Conservation (phyloP, 2,888 invertebrate species). For the Erebia palarica region DNA sequence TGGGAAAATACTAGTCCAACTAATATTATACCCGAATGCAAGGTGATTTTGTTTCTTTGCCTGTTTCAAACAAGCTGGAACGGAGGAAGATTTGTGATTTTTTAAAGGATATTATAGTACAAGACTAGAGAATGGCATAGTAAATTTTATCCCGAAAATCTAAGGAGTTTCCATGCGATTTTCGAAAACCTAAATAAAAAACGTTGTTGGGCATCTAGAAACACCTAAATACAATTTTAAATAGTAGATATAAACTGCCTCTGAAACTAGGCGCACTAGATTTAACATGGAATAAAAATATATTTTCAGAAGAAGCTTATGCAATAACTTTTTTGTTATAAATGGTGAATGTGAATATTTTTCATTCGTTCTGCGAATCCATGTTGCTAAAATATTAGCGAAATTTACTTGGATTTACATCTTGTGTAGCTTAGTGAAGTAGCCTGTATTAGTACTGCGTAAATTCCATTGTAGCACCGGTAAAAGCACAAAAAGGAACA, state of each 20-base stretch:
- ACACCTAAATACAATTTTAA: too few species aligned
- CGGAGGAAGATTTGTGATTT: too few species aligned
- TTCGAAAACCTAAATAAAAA: too few species aligned
- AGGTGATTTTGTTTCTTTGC: too few species aligned
- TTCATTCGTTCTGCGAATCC: background rate
- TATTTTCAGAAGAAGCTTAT: background rate
- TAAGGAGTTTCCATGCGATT: too few species aligned
- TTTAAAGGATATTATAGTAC: too few species aligned
- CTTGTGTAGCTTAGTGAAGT: constrained; percentile 18
- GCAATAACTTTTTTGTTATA: background rate
- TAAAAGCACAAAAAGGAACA: constrained; percentile 66
- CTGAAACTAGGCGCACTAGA: background rate
- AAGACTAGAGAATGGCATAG: too few species aligned
- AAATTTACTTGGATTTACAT: constrained; percentile 21
- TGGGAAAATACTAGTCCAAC: too few species aligned
- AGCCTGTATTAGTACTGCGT: constrained; percentile 66
- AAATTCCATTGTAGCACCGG: constrained; percentile 66
- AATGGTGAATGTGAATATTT: background rate
- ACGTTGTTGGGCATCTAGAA: too few species aligned
- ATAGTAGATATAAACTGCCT: background rate
- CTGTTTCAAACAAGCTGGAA: too few species aligned
- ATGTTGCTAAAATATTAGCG: background rate
- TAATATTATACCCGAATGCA: too few species aligned
- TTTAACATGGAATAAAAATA: background rate
- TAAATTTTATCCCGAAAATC: too few species aligned